A percentile compares a stretch with the other conserved stretches of the same genome.
Conservation (phyloP, 2,888 invertebrate genomes). For the Agrotis segetum region DNA sequence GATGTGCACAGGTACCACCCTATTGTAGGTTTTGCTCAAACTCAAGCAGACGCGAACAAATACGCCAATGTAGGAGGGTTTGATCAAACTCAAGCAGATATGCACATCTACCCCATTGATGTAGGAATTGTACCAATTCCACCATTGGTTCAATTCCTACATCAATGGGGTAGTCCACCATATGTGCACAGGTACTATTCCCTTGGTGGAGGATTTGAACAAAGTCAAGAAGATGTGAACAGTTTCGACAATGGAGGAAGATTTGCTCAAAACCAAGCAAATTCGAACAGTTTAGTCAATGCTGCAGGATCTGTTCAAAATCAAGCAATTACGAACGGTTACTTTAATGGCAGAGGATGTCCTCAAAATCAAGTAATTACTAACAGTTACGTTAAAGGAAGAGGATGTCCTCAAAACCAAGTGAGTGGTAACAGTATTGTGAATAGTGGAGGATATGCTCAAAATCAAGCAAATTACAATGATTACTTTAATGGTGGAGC, state of each 20-base stretch:
- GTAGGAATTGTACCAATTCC: too few species aligned
- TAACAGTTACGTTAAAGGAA: neutral
- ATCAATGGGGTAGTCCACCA: too few species aligned
- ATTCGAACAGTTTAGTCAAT: accelerated
- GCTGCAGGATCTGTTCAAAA: neutral
- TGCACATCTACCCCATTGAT: too few species aligned
- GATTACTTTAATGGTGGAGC: accelerated
- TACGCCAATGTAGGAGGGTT: too few species aligned
- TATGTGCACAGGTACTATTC: neutral
- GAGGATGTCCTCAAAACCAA: neutral
- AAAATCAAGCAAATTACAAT: neutral
- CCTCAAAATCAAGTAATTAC: neutral
- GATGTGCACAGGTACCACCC: neutral
- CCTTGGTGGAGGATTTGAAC: neutral
- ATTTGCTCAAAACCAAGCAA: neutral
- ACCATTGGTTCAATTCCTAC: too few species aligned
- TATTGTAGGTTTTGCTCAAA: too few species aligned
- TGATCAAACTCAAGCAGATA: neutral
- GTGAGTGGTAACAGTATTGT: neutral
- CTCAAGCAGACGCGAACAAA: neutral
- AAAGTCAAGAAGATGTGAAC: neutral
- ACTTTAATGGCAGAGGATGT: neutral
- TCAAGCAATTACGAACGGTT: neutral
- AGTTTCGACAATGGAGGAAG: accelerated
- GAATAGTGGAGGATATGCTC: neutral